Evolutionary conservation across 2,797 vertebrate species (phyloP).

Genomic region (Mormyrops boulengeri): DNA sequence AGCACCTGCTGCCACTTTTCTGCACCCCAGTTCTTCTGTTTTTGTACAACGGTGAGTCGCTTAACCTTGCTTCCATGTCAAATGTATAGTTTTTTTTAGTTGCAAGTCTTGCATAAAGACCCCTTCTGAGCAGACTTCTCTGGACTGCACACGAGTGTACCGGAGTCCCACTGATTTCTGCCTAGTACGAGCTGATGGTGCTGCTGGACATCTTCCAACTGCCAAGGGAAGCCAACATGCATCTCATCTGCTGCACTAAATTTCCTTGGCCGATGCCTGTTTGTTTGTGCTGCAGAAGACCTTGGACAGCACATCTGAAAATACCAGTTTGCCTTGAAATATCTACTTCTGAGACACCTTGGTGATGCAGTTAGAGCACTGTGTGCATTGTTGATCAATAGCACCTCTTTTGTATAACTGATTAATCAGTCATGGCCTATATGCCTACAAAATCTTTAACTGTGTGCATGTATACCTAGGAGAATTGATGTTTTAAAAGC

Average conservation of each 20-base stretch:
- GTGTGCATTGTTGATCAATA: background rate
- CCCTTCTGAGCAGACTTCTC: background rate
- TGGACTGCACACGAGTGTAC: background rate
- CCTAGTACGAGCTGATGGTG: background rate
- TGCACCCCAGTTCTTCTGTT: background rate
- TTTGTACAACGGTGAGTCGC: background rate
- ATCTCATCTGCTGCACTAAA: background rate
- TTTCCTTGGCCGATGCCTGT: background rate
- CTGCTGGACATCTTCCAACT: background rate
- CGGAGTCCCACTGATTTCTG: background rate
- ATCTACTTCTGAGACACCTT: background rate
- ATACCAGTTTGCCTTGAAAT: background rate
- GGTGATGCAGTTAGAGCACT: background rate
- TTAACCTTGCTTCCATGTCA: background rate
- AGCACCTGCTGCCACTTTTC: slow-evolving; percentile 35
- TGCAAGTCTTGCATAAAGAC: background rate
- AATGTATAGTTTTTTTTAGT: background rate
- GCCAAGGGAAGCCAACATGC: background rate
- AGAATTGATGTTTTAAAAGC: background rate
- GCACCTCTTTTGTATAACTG: background rate
- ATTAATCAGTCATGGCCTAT: background rate
- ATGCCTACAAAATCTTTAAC: background rate
- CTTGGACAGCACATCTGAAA: background rate
- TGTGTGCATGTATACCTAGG: background rate
- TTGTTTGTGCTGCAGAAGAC: background rate